phyloP scores from a whole-genome alignment of 2,113 vertebrate genomes.

The Daubentonia madagascariensis region DNA sequence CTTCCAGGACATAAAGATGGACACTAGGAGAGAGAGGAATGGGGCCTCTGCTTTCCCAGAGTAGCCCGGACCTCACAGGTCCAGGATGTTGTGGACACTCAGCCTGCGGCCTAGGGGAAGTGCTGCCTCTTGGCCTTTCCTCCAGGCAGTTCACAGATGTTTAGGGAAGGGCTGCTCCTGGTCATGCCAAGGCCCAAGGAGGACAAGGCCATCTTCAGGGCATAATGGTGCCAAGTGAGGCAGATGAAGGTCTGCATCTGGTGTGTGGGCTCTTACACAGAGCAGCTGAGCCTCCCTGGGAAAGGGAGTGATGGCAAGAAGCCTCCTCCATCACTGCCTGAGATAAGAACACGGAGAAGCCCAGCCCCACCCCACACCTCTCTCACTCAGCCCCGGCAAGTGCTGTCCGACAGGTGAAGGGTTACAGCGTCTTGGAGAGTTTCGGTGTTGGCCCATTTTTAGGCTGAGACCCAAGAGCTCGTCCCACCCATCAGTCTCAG shows the following conservation, averaged over 20 bases:
- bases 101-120: background rate
- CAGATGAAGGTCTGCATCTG: background rate
- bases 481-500: constrained; percentile 48
- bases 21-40: background rate
- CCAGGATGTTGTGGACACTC: too few relatives aligned
- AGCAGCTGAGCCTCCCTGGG: constrained; percentile 44
- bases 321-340: background rate
- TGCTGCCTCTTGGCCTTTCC: background rate
- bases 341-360: constrained; percentile 50
- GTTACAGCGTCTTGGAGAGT: constrained; percentile 45
- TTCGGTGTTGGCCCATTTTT: constrained; percentile 67
- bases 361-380: constrained; percentile 46
- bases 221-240: rapidly evolving
- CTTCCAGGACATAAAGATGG: background rate
- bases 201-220: background rate
- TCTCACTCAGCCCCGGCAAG: constrained; percentile 20
- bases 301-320: constrained; percentile 49
- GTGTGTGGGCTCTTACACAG: background rate
- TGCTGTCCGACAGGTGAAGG: constrained; percentile 36
- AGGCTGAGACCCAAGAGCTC: constrained; percentile 53
- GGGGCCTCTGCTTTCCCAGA: background rate
- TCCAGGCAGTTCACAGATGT: background rate
- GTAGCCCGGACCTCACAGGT: background rate
- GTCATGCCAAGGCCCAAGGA: background rate
- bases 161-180: background rate